These are phyloP conservation scores for Volucella inflata DNA, from an alignment of 2,888 invertebrate genomes.

Conservation along the genomic window DNA sequence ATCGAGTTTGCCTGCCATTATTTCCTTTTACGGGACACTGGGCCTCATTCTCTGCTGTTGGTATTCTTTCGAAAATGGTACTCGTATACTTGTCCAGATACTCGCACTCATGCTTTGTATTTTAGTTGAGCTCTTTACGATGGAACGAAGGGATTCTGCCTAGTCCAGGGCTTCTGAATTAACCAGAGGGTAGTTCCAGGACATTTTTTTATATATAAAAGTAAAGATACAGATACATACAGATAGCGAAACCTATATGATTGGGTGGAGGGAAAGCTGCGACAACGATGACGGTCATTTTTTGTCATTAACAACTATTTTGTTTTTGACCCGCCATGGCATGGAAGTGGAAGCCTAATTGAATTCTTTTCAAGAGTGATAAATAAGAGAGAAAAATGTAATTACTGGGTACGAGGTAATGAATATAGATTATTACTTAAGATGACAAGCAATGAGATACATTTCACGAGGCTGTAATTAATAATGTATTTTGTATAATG, in stretches of 20 bases:
- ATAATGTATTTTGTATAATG: neutral
- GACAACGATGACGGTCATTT: slow-evolving; percentile 3
- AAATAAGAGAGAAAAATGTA: slow-evolving; percentile 26
- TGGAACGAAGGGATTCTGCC: slow-evolving; percentile 56
- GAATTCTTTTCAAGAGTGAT: slow-evolving; percentile 26
- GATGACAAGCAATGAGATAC: slow-evolving; percentile 12
- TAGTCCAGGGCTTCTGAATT: slow-evolving; percentile 55
- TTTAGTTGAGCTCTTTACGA: slow-evolving; percentile 18
- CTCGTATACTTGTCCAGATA: no score
- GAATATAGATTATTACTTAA: slow-evolving; percentile 35
- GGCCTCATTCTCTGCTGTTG: slow-evolving; percentile 4
- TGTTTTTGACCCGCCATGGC: neutral
- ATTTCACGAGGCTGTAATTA: neutral
- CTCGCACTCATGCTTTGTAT: no score
- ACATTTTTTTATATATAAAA: slow-evolving; percentile 44
- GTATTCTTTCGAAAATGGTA: neutral
- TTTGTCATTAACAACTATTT: neutral
- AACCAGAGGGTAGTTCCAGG: slow-evolving; percentile 31
- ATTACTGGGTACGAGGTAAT: slow-evolving; percentile 19
- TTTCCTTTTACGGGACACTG: slow-evolving; percentile 1
- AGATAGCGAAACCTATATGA: neutral
- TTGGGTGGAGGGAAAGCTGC: slow-evolving; percentile 5
- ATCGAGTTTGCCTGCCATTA: slow-evolving; percentile 7
- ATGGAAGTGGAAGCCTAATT: slow-evolving; percentile 44
- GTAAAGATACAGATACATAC: no score